Conservation (phyloP, 2,888 invertebrate species). For the Cetonia aurata region DNA sequence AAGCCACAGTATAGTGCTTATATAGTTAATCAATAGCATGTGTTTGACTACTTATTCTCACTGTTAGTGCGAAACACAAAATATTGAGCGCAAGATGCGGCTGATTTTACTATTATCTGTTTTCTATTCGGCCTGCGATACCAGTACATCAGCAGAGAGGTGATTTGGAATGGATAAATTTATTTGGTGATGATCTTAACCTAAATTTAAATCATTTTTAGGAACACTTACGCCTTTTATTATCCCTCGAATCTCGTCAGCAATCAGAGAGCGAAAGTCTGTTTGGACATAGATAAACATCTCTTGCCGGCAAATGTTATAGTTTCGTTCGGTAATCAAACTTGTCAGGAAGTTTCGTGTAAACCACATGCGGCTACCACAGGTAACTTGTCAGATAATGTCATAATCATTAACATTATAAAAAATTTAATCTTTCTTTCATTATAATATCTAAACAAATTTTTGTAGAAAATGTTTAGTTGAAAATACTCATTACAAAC, state of each 20-base stretch:
- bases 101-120: background rate
- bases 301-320: constrained; percentile 21
- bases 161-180: background rate
- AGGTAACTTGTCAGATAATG: constrained; percentile 1
- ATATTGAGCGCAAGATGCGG: background rate
- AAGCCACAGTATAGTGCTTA: background rate
- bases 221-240: constrained; percentile 15
- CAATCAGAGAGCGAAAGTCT: constrained; percentile 11
- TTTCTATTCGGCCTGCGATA: background rate
- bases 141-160: background rate
- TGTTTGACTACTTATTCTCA: too few relatives aligned
- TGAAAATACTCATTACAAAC: too few relatives aligned
- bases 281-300: constrained; percentile 29
- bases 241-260: constrained; percentile 19
- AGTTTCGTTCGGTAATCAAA: constrained; percentile 11
- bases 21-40: too few relatives aligned
- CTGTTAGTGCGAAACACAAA: too few relatives aligned
- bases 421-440: too few relatives aligned
- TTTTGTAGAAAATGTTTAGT: too few relatives aligned
- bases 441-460: too few relatives aligned
- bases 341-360: constrained; percentile 7
- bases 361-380: background rate
- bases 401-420: too few relatives aligned
- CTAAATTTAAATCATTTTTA: background rate
- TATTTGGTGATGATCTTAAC: background rate